Percentiles rank a stretch among this genome's conserved stretches.
These are phyloP conservation scores for Sciurus niger DNA, from an alignment of 2,113 vertebrate genomes.

Conservation along the genomic window DNA sequence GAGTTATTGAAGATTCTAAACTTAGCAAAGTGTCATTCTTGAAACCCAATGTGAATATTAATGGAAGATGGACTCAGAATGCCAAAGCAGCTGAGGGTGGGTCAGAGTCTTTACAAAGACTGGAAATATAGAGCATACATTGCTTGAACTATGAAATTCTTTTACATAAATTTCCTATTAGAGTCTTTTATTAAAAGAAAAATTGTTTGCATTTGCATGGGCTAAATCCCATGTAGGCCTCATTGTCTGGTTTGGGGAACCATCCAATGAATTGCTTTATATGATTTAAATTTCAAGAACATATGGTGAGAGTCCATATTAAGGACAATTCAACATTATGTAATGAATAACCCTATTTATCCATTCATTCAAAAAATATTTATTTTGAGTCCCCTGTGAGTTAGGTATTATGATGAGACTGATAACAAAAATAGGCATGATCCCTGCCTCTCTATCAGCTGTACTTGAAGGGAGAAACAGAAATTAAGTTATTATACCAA, in stretches of 20 bases:
- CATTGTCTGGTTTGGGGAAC: not conserved
- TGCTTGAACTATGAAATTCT: not conserved
- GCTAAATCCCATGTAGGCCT: not conserved
- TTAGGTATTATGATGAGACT: not conserved
- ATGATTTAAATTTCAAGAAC: not conserved
- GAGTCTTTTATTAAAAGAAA: constrained; percentile 56
- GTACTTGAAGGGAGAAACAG: not conserved
- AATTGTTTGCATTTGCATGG: not conserved
- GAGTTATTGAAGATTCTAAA: constrained; percentile 76
- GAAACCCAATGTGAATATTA: constrained; percentile 67
- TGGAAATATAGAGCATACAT: constrained; percentile 12
- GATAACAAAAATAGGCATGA: not conserved
- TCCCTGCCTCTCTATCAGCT: not conserved
- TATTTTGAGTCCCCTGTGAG: not conserved
- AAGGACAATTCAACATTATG: not conserved
- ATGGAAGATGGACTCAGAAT: constrained; percentile 59
- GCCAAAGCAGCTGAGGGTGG: not conserved
- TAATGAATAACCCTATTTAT: not conserved
- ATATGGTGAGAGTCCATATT: not conserved
- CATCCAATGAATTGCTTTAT: not conserved
- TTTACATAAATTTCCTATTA: constrained; percentile 42
- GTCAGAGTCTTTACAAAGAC: not conserved
- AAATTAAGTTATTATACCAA: not conserved
- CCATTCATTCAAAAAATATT: not conserved
- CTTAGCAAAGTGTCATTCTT: constrained; percentile 71